Evolutionary conservation across 2,797 vertebrate species (phyloP).

Genomic region (Syngnathus rostellatus): DNA sequence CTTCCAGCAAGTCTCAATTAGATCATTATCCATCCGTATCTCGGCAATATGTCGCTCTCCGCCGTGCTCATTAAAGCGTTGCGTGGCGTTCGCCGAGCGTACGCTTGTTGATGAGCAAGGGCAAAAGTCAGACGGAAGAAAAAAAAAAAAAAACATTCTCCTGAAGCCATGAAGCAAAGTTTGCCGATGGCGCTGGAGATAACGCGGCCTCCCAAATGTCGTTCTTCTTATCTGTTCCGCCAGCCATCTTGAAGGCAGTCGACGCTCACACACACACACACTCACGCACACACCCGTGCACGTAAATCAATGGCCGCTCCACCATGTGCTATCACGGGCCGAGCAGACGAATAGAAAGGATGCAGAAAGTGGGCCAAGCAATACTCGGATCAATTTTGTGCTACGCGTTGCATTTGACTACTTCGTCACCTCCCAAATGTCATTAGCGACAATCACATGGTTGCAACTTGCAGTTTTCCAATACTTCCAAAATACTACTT

Average conservation of each 20-base stretch:
- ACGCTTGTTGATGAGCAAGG: constrained; percentile 46
- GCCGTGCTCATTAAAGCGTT: constrained; percentile 28
- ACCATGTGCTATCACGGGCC: background rate
- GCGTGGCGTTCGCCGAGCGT: constrained; percentile 33
- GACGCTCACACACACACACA: background rate
- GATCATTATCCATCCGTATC: constrained; percentile 67
- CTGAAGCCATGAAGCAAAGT: constrained; percentile 12
- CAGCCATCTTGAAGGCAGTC: constrained; percentile 5
- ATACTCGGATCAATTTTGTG: background rate
- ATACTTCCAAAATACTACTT: background rate
- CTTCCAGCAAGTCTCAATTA: constrained; percentile 64
- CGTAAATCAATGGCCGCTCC: background rate
- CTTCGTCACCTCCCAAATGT: too few species aligned
- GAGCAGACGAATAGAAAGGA: background rate
- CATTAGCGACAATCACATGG: too few species aligned
- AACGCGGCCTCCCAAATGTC: background rate
- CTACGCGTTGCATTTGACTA: background rate
- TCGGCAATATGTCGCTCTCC: constrained; percentile 51
- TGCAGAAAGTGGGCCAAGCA: background rate
- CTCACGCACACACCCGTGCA: too few species aligned
- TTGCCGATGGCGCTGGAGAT: constrained; percentile 3
- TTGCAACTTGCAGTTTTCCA: background rate
- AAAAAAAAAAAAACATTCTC: constrained; percentile 29
- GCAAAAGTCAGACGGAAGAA: constrained; percentile 18
- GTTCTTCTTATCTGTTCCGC: constrained; percentile 11